Evolutionary conservation across 1,140 invertebrate species (phyloP), one percentile per base, ranked within the genome.

Genomic region (Luehdorfia chinensis): DNA sequence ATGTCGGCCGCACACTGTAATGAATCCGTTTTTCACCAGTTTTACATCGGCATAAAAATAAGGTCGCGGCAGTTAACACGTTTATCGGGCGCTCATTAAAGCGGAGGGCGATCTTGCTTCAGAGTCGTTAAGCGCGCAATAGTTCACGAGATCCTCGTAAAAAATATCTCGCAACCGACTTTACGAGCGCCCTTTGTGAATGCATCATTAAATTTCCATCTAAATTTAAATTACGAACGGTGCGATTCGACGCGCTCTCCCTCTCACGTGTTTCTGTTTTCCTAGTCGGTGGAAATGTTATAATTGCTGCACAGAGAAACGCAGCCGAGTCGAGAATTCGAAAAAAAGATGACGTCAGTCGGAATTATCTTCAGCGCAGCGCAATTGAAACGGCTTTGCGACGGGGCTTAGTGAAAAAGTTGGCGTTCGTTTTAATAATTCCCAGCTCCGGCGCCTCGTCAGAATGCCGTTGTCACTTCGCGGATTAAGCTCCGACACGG

Each of bases 361-460:
- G 83, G 83, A 86, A 84, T 84, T 84, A 86, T 84, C 79, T 84
- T 84, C 79, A 86, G 83, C 79, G 79, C 78, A 84, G 79, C 75
- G 83, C 83, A 83, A 86, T 84, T 84, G 79, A 83, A 86, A 86
- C 79, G 83, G 83, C 83, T 86, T 86, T 86, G 79, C 79, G 77
- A 83, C 75, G 75, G 75, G 60, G 83, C 79, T 86, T 83, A 86
- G 76, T 84, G 79, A 84, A 85, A 85, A 86, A 86, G 79, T 84
- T 86, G 83, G 79, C 79, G 83, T 86, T 86, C 81, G 81, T 86
- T 86, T 86, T 86, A 83, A 86, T 86, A 84, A 86, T 84, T 85
- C 79, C 78, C 75, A 76, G 79, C 77, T 80, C 76, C 78, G 79
- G 83, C 83, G 77, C 83, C 83, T 86, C 83, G 79, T 78, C 79